Conservation (phyloP, 2,888 invertebrate genomes). For the Tetramorium bicarinatum region DNA sequence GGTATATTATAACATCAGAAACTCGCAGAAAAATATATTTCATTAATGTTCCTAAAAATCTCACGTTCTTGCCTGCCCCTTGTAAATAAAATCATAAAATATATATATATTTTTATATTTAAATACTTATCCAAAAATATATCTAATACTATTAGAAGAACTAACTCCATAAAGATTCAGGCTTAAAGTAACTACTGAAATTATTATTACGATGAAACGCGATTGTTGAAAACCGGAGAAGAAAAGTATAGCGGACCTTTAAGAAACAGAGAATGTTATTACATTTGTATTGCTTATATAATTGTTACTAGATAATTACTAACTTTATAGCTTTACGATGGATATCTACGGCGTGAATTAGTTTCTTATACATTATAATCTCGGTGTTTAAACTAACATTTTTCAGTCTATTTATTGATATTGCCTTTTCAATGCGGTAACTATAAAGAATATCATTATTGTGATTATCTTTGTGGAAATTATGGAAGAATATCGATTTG, state of each 20-base stretch:
- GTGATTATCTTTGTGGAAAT: not conserved
- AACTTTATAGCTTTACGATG: slow-evolving; percentile 35
- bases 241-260: not conserved
- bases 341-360: slow-evolving; percentile 30
- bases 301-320: slow-evolving; percentile 11
- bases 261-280: slow-evolving; percentile 5
- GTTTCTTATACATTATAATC: not conserved
- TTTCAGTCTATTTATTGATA: not conserved
- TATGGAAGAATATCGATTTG: not conserved
- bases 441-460: not conserved
- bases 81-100: not conserved
- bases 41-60: not conserved
- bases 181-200: not conserved
- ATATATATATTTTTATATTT: not conserved
- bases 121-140: not conserved
- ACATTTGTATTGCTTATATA: not conserved
- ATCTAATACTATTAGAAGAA: not conserved
- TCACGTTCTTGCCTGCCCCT: not conserved
- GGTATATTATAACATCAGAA: no score
- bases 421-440: slow-evolving; percentile 26
- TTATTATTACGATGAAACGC: not conserved
- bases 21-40: no score
- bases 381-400: not conserved
- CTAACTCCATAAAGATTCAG: slow-evolving; percentile 26
- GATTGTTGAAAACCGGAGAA: not conserved